Conservation (phyloP, 2,113 vertebrate genomes). For the Sisor rabdophorus region DNA sequence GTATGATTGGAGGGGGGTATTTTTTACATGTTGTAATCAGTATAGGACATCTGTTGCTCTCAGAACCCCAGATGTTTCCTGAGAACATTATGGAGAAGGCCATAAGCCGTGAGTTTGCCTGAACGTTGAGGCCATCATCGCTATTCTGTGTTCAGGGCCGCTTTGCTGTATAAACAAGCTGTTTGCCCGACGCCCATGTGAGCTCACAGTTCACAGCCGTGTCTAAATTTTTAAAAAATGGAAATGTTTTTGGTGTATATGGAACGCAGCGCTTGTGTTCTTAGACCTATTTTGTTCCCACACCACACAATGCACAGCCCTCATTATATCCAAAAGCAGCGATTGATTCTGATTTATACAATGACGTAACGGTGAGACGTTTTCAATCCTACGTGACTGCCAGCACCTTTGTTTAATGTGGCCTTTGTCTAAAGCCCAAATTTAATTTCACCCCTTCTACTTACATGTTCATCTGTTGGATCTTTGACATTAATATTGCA, state of each 20-base stretch:
- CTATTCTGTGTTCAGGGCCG: slow-evolving; percentile 58
- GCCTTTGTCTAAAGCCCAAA: slow-evolving; percentile 53
- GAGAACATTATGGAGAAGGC: slow-evolving; percentile 60
- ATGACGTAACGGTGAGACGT: neutral
- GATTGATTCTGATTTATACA: slow-evolving; percentile 19
- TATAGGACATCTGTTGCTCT: slow-evolving; percentile 72
- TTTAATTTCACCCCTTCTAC: neutral
- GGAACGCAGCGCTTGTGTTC: neutral
- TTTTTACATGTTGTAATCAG: slow-evolving; percentile 66
- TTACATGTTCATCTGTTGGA: neutral
- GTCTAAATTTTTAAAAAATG: neutral
- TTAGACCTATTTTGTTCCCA: neutral
- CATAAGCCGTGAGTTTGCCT: slow-evolving; percentile 49
- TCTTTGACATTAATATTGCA: neutral
- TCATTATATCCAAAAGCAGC: neutral
- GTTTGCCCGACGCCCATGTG: slow-evolving; percentile 53
- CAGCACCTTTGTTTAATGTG: slow-evolving; percentile 35
- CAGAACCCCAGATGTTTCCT: slow-evolving; percentile 86
- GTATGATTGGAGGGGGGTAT: slow-evolving; percentile 43
- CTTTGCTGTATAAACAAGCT: slow-evolving; percentile 58
- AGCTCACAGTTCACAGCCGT: slow-evolving; percentile 19
- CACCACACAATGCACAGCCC: neutral
- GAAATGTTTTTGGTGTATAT: neutral
- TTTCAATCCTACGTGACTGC: slow-evolving; percentile 55
- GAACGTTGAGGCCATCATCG: slow-evolving; percentile 50